Conservation (phyloP, 1,140 invertebrate species). For the Leptestheria dahalacensis region DNA sequence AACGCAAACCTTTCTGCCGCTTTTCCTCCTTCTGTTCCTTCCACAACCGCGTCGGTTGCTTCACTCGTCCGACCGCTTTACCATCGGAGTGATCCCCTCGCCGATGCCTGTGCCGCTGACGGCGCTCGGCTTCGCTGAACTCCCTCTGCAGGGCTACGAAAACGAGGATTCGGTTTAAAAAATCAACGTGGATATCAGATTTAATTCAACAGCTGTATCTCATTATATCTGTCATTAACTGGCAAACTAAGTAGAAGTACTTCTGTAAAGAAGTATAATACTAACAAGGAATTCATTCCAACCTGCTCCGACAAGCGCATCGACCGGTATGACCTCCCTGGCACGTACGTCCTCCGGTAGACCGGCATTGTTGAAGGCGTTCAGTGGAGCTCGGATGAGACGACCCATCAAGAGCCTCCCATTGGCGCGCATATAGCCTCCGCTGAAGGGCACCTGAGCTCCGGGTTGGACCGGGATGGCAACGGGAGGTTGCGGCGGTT, state of each 20-base stretch:
- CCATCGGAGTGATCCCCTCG: neutral
- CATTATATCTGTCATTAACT: too few species aligned
- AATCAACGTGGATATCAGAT: neutral
- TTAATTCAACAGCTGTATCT: too few species aligned
- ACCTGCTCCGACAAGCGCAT: neutral
- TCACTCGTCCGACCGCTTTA: neutral
- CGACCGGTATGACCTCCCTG: neutral
- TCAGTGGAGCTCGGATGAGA: neutral
- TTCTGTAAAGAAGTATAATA: too few species aligned
- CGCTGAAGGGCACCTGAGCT: neutral
- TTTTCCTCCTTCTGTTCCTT: neutral
- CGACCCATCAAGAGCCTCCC: neutral
- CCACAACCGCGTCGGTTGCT: neutral
- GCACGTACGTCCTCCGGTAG: conserved; percentile 2
- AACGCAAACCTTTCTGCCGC: neutral
- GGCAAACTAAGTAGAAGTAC: too few species aligned
- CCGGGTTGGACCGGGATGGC: neutral
- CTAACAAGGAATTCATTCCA: neutral
- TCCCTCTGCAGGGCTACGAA: neutral
- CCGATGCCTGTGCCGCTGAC: conserved; percentile 1
- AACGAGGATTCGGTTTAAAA: neutral
- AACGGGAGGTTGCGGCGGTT: conserved; percentile 37
- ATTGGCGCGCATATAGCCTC: neutral
- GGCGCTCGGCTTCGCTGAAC: neutral
- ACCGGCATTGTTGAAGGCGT: neutral